Conservation (phyloP, 2,888 invertebrate genomes). For the Exocentrus adspersus region DNA sequence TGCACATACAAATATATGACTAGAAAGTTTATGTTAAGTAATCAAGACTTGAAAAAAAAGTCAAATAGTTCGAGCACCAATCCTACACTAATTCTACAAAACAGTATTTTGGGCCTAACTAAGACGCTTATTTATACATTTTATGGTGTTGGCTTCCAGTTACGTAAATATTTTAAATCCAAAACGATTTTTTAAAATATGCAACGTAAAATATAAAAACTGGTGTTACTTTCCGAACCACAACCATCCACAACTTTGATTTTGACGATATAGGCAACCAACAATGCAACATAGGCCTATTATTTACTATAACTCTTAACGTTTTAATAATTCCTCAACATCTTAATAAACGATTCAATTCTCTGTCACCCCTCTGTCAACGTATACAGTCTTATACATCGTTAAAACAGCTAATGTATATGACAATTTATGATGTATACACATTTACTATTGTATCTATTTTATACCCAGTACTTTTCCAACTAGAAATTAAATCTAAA, state of each 20-base stretch:
- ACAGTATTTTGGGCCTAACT: no score
- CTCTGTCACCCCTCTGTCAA: background rate
- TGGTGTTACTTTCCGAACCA: constrained; percentile 13
- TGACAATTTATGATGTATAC: constrained; percentile 1
- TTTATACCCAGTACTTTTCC: background rate
- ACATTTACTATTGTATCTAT: constrained; percentile 11
- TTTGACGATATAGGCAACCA: constrained; percentile 11
- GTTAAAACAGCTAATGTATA: constrained; percentile 1
- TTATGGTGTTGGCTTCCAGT: no score
- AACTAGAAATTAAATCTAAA: background rate
- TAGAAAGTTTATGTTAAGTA: no score
- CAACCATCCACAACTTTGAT: constrained; percentile 23
- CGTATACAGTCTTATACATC: constrained; percentile 1
- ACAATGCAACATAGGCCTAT: constrained; percentile 14
- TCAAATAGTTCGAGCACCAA: no score
- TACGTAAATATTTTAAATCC: no score
- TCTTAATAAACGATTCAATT: background rate
- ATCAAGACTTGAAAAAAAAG: no score
- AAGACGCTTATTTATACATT: no score
- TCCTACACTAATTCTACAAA: no score
- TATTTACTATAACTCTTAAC: no score
- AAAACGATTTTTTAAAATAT: no score
- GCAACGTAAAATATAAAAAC: background rate
- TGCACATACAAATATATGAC: no score
- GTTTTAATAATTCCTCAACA: background rate